Base-by-base conservation (phyloP, 2,797 vertebrate species). In the Artibeus lituratus region DNA sequence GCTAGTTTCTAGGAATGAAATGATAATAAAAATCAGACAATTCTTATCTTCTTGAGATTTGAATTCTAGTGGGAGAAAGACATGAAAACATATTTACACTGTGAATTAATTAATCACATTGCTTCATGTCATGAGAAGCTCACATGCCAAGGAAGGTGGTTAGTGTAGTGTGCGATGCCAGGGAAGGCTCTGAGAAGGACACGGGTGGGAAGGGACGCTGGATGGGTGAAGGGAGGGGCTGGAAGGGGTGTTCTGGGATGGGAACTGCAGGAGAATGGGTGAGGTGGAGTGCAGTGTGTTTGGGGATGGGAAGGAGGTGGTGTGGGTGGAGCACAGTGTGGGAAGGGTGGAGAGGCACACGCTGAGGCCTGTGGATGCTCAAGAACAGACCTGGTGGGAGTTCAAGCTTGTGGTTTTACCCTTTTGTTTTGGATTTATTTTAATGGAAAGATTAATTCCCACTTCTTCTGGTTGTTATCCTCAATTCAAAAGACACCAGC, bases 1-100 rank as follows among this genome's bases (percentile, higher is more conserved):
- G n/a, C 7, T 94, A 82, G 11, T 80, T 78, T 96, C 80, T 81
- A 53, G n/a, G 35, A 57, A 55, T n/a, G 39, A 91, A 81, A 91
- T 91, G 21, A 76, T 80, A 86, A 47, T 49, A 29, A 35, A 70
- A 44, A 91, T 65, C 10, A 55, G 70, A 57, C 9, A 39, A 26
- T 84, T 35, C 35, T 87, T 91, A 26, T 16, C 51, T 90, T n/a
- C 67, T 93, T 65, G 18, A 69, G n/a, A 42, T 37, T 95, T 92
- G 47, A 29, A 72, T 94, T 88, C 55, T 69, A 67, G 19, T n/a
- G 42, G 35, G 35, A 83, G 11, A 32, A 78, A 82, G 2, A 26
- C 49, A 44, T 35, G 47, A n/a, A 59, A 74, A 49, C 16, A 26
- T 47, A 72, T 42, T 39, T 78, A 21, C 47, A 12, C 26, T 1